Conservation (phyloP, 2,888 invertebrate species). For the Melinaea menophilus region DNA sequence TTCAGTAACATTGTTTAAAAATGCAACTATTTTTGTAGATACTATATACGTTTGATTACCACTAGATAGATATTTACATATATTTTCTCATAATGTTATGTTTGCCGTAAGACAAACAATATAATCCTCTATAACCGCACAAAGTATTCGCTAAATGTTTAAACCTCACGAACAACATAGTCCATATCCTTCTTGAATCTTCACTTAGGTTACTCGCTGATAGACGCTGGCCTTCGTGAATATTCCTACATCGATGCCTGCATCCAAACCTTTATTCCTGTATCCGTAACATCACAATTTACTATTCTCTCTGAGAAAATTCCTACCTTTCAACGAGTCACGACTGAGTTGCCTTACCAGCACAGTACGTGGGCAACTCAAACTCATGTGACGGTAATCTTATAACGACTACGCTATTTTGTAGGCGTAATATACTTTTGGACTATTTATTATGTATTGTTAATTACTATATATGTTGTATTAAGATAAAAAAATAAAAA, state of each 20-base stretch:
- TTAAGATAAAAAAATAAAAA: conserved; percentile 75
- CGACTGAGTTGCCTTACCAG: conserved; percentile 66
- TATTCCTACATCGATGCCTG: conserved; percentile 21
- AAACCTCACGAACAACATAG: conserved; percentile 30
- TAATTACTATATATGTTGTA: conserved; percentile 79
- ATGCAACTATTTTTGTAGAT: conserved; percentile 77
- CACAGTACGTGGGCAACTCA: conserved; percentile 66
- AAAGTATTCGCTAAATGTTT: conserved; percentile 48
- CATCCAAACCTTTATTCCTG: conserved; percentile 22
- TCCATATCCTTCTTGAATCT: conserved; percentile 35
- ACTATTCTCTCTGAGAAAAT: conserved; percentile 57
- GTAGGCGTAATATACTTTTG: conserved; percentile 79
- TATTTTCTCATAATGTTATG: conserved; percentile 72
- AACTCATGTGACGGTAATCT: conserved; percentile 76
- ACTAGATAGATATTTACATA: conserved; percentile 70
- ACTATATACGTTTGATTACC: conserved; percentile 72
- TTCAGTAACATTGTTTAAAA: conserved; percentile 60
- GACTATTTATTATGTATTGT: conserved; percentile 79
- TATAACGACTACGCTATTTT: conserved; percentile 78
- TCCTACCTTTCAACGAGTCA: conserved; percentile 62
- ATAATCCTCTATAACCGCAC: conserved; percentile 56
- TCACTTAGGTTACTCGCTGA: conserved; percentile 34
- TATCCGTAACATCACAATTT: conserved; percentile 22
- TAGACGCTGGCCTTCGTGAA: conserved; percentile 44
- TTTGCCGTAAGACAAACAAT: conserved; percentile 60